Percentiles rank a stretch among this genome's conserved stretches.
phyloP scores from a whole-genome alignment of 2,888 invertebrate species.

The Operophtera brumata region DNA sequence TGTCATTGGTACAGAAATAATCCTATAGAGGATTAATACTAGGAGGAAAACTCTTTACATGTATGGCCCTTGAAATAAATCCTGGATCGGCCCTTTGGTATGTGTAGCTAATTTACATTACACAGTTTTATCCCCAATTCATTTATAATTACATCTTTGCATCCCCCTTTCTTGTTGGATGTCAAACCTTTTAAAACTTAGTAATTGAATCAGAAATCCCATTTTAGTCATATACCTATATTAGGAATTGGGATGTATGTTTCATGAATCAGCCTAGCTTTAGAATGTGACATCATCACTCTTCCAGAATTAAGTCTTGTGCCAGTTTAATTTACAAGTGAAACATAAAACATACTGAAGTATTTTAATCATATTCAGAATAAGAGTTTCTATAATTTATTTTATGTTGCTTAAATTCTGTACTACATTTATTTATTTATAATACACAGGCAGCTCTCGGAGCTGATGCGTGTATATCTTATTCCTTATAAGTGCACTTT shows the following conservation, averaged over 20 bases:
- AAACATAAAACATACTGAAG: background rate
- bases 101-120: too few relatives aligned
- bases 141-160: background rate
- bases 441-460: too few relatives aligned
- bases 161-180: background rate
- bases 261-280: constrained; percentile 39
- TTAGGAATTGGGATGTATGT: background rate
- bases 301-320: constrained; percentile 29
- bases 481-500: too few relatives aligned
- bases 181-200: background rate
- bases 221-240: background rate
- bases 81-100: too few relatives aligned
- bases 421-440: too few relatives aligned
- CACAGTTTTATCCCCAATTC: background rate
- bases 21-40: too few relatives aligned
- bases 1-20: too few relatives aligned
- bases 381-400: too few relatives aligned
- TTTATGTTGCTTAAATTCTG: too few relatives aligned
- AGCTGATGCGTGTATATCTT: too few relatives aligned
- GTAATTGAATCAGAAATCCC: background rate
- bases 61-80: too few relatives aligned
- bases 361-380: background rate
- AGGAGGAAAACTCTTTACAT: too few relatives aligned
- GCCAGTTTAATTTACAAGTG: constrained; percentile 8
- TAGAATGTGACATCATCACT: constrained; percentile 44